These are phyloP conservation scores for Hemicordylus capensis DNA, from an alignment of 2,113 vertebrate species.

Conservation along the genomic window DNA sequence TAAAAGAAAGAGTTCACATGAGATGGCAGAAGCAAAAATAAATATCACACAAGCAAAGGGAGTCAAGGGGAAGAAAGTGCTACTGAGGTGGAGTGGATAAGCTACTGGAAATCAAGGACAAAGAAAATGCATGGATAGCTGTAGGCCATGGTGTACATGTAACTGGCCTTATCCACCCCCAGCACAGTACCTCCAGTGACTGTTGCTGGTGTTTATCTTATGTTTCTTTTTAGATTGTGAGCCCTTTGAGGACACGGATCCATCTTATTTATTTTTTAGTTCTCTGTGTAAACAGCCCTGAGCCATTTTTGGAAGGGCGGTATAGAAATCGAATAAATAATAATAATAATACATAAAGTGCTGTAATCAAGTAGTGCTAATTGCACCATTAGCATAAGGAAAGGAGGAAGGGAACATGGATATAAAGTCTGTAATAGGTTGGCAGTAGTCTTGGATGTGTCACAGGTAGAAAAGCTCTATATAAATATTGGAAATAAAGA, in stretches of 20 bases:
- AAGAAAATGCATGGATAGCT: background rate
- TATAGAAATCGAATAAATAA: too few relatives aligned
- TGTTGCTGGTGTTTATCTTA: too few relatives aligned
- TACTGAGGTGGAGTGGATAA: background rate
- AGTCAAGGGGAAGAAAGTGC: background rate
- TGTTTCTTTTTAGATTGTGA: too few relatives aligned
- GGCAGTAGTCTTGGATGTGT: background rate
- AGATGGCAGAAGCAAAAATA: background rate
- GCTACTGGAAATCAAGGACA: background rate
- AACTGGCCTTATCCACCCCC: too few relatives aligned
- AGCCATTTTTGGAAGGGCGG: too few relatives aligned
- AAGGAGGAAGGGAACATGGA: background rate
- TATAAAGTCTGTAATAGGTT: background rate
- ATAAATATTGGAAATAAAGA: background rate
- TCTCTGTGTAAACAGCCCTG: too few relatives aligned
- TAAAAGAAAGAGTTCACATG: background rate
- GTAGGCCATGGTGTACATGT: background rate
- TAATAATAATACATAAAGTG: too few relatives aligned
- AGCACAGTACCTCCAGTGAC: too few relatives aligned
- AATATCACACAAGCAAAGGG: background rate
- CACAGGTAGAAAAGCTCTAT: background rate
- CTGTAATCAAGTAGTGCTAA: too few relatives aligned
- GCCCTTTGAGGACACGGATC: too few relatives aligned
- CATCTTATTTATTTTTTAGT: too few relatives aligned
- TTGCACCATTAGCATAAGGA: slow-evolving; percentile 17